Conservation (phyloP, 30 jellyfish, hydroid and myxozoan genomes). For the Rhopilema esculentum region DNA sequence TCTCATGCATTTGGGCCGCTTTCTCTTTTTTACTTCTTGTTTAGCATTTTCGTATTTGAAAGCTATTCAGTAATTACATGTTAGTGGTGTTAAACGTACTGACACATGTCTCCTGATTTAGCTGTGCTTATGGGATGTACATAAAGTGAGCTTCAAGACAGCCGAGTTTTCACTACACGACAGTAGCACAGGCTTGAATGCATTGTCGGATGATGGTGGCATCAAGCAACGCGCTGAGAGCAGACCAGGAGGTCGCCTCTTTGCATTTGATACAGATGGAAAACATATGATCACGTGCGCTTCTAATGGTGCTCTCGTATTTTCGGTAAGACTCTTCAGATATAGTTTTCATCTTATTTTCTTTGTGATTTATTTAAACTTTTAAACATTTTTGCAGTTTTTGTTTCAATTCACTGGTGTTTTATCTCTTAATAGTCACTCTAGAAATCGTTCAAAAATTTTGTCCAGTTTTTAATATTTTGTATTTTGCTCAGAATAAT, state of each 20-base stretch:
- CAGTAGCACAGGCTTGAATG: conserved; percentile 67
- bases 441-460: no score
- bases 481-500: no score
- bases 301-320: conserved; percentile 66
- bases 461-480: no score
- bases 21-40: no score
- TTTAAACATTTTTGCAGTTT: neutral
- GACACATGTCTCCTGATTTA: neutral
- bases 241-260: conserved; percentile 81
- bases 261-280: conserved; percentile 92
- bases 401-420: no score
- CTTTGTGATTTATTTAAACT: neutral
- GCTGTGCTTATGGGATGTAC: conserved; percentile 93
- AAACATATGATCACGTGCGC: conserved; percentile 86
- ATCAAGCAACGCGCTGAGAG: conserved; percentile 8
- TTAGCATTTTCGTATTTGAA: neutral
- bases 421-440: no score
- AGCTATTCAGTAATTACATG: neutral
- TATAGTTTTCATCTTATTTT: neutral
- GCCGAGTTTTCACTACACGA: conserved; percentile 76
- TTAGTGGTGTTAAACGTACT: neutral
- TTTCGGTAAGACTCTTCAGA: conserved; percentile 58
- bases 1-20: no score
- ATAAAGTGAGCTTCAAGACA: conserved; percentile 86
- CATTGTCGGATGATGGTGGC: conserved; percentile 11